phyloP scores from a whole-genome alignment of 2,888 invertebrate species.

The Platerodrilus igneus region DNA sequence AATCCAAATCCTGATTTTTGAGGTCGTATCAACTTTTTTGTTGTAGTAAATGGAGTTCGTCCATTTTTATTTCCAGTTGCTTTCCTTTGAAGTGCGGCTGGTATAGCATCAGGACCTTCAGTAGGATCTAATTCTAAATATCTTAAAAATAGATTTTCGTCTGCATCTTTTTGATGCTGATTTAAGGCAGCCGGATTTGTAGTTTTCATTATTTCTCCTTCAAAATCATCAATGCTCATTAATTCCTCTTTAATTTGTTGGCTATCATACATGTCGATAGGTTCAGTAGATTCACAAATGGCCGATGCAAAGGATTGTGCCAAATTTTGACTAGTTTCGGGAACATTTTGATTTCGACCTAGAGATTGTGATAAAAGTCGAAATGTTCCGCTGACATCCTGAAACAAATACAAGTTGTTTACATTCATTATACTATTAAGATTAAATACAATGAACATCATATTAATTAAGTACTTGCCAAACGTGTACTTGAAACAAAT shows the following conservation, averaged over 20 bases:
- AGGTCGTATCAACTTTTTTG: conserved; percentile 55
- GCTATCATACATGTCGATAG: conserved; percentile 45
- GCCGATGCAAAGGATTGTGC: conserved; percentile 10
- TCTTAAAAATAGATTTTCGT: conserved; percentile 65
- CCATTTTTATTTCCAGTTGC: conserved; percentile 56
- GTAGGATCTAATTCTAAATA: conserved; percentile 78
- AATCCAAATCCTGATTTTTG: conserved; percentile 68
- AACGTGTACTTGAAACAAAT: too few species aligned
- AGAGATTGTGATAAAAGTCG: conserved; percentile 66
- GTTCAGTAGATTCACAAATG: conserved; percentile 9
- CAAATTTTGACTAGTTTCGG: conserved; percentile 32
- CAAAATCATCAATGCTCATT: conserved; percentile 41
- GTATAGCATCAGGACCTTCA: conserved; percentile 60
- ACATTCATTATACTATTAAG: too few species aligned
- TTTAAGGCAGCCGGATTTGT: conserved; percentile 36
- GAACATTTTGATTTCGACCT: conserved; percentile 50
- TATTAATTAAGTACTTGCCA: too few species aligned
- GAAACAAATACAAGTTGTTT: too few species aligned
- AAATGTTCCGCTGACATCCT: conserved; percentile 64
- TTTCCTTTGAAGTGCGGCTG: conserved; percentile 51
- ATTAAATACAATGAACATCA: too few species aligned
- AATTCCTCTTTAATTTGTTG: conserved; percentile 49
- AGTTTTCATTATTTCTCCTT: conserved; percentile 37
- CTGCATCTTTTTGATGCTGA: conserved; percentile 61
- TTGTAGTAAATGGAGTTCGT: conserved; percentile 78